A percentile compares a stretch with the other conserved stretches of the same genome.
Evolutionary conservation across 2,113 vertebrate species (phyloP).

Genomic region (Apteryx mantelli): DNA sequence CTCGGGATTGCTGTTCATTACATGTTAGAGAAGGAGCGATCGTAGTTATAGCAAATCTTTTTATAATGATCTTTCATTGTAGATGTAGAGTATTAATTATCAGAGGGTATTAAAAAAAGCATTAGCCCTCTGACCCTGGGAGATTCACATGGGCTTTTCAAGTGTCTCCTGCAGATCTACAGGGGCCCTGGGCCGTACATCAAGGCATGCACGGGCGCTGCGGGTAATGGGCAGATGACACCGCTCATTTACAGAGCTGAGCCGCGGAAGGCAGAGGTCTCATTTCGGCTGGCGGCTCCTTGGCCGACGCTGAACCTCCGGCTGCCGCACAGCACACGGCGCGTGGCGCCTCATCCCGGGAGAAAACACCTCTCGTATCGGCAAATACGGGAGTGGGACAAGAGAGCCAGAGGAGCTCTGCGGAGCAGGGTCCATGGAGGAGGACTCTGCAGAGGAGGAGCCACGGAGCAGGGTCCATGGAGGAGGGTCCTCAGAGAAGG

Average conservation of each 20-base stretch:
- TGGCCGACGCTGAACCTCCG: fast-evolving
- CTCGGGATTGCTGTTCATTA: slow-evolving; percentile 31
- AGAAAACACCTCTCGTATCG: neutral
- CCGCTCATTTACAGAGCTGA: fast-evolving
- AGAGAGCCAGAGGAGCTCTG: neutral
- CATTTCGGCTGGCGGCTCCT: neutral
- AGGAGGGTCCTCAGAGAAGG: too few relatives aligned
- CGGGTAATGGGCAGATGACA: neutral
- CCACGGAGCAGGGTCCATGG: too few relatives aligned
- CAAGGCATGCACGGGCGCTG: neutral
- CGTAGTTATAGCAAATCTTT: slow-evolving; percentile 41
- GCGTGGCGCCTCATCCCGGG: neutral
- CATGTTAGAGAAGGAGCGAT: neutral
- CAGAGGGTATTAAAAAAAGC: slow-evolving; percentile 32
- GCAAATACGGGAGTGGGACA: neutral
- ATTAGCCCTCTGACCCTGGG: slow-evolving; percentile 3
- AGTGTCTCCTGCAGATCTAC: neutral
- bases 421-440: neutral
- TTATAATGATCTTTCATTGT: slow-evolving; percentile 51
- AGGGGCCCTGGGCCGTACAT: fast-evolving
- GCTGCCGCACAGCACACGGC: too few relatives aligned
- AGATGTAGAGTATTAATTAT: slow-evolving; percentile 61
- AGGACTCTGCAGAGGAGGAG: neutral
- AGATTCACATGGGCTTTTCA: neutral
- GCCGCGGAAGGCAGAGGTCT: too few relatives aligned